Conservation (phyloP, 2,797 vertebrate species). For the Oceanodroma leucorhoa region DNA sequence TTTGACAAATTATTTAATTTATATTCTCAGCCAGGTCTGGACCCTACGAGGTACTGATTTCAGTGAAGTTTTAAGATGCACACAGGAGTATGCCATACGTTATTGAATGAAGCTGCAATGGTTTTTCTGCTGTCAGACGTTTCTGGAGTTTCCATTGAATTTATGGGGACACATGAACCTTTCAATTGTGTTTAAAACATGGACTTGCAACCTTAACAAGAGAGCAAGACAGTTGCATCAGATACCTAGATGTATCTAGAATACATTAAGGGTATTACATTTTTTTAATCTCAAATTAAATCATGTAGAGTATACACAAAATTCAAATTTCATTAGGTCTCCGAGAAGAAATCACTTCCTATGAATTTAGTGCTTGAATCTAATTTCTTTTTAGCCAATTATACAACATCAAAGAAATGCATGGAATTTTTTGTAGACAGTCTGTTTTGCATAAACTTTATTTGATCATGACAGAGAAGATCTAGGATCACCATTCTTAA, state of each 20-base stretch:
- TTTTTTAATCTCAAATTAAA: slow-evolving; percentile 12
- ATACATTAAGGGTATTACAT: background rate
- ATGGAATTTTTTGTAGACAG: background rate
- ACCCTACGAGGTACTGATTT: background rate
- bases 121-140: background rate
- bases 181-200: background rate
- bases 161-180: background rate
- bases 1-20: slow-evolving; percentile 18
- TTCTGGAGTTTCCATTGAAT: background rate
- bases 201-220: background rate
- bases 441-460: background rate
- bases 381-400: slow-evolving; percentile 27
- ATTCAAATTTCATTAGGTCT: slow-evolving; percentile 23
- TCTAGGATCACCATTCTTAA: background rate
- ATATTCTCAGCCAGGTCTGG: background rate
- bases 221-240: background rate
- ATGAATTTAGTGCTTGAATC: background rate
- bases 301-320: background rate
- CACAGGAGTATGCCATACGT: background rate
- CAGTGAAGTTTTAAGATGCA: background rate
- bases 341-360: background rate
- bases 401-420: background rate
- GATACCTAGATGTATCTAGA: background rate
- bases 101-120: background rate
- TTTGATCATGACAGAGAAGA: background rate